Conservation (phyloP, 2,888 invertebrate genomes). For the Seira musarum region DNA sequence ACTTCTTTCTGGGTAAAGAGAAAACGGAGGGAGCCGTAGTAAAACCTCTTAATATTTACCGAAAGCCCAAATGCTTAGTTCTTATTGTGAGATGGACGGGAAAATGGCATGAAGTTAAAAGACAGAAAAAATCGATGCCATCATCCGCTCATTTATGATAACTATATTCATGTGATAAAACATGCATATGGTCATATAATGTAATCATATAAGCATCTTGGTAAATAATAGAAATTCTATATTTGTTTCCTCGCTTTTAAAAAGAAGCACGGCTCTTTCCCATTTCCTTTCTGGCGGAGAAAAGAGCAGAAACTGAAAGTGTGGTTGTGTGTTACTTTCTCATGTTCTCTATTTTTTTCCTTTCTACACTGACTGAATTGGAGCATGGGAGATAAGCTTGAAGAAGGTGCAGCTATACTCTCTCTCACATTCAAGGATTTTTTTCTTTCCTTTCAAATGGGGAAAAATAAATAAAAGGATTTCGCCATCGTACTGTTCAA, state of each 20-base stretch:
- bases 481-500: background rate
- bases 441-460: background rate
- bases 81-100: conserved; percentile 5
- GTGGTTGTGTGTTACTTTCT: background rate
- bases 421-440: background rate
- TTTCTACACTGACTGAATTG: background rate
- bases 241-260: background rate
- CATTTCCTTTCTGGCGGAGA: background rate
- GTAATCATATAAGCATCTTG: too few species aligned
- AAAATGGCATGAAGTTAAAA: background rate
- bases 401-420: background rate
- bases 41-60: too few species aligned
- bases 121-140: background rate
- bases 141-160: background rate
- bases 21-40: too few species aligned
- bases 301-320: background rate
- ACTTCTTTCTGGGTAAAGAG: too few species aligned
- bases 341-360: background rate
- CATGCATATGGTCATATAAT: background rate
- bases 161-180: background rate
- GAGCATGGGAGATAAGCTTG: background rate
- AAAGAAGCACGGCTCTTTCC: background rate
- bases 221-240: background rate
- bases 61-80: too few species aligned
- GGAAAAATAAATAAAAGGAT: background rate